Evolutionary conservation across 2,888 invertebrate species (phyloP), one percentile per base, ranked within the genome.

Genomic region (Pherbina coryleti): DNA sequence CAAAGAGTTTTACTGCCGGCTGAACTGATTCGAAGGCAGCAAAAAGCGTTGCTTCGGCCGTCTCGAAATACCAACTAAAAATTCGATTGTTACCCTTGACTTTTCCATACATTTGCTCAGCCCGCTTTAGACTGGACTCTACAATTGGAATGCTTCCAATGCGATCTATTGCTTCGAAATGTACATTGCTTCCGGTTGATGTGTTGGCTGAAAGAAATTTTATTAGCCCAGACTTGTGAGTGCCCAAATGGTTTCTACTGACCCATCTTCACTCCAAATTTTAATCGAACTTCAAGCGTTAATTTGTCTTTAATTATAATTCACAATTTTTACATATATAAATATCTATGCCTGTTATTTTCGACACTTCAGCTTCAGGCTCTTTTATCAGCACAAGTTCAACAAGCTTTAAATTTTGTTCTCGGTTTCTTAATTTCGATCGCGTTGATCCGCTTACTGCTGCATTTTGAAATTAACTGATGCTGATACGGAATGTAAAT

Each of bases 71-170:
- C 95, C 96, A 96, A 82, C 91, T 92, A 83, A 96, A 91, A 31
- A 96, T 86, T 0, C 93, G 91, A 88, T 95, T 96, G 81, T 89
- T 90, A 89, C 95, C 95, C 92, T 96, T 96, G 71, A 97, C 93
- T 86, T 90, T 93, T 79, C 91, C 91, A 87, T 97, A 97, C 74
- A 95, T 90, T 84, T 92, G 92, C 85, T 94, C 94, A 0, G 95
- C 95, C 78, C 94, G 93, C 75, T 91, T 92, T 84, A 95, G 93
- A 62, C 96, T 93, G 53, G 93, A 93, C 86, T 94, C 95, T n/a
- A 97, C 94, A 76, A 97, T 93, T 0, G 97, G 97, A 69, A 97
- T 92, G 82, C 93, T 93, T 14, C 93, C 92, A 64, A 97, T 93
- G 81, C 96, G 91, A 67, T 93, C 92, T 17, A 97, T 92, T 76